A percentile compares a stretch with the other conserved stretches of the same genome.
Conservation (phyloP, 2,113 vertebrate species). For the Myxocyprinus asiaticus region DNA sequence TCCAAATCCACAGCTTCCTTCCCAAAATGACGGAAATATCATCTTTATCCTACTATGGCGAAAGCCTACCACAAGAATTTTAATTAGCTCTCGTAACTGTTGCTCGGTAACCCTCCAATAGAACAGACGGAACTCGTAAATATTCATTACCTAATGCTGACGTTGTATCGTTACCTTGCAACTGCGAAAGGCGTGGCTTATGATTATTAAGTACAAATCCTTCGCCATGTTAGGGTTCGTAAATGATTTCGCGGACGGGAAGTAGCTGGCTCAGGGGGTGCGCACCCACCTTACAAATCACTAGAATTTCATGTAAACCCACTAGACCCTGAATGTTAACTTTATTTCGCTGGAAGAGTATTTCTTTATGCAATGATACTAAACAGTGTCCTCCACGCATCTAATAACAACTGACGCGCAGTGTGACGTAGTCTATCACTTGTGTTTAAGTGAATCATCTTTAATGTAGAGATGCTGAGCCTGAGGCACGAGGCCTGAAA, state of each 20-base stretch:
- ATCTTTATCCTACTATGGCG: neutral
- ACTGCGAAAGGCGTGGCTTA: slow-evolving; percentile 1
- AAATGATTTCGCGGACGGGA: neutral
- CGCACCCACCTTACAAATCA: neutral
- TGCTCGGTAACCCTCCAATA: neutral
- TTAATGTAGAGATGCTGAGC: slow-evolving; percentile 33
- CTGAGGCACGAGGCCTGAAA: slow-evolving; percentile 37
- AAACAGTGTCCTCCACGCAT: neutral
- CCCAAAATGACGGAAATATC: neutral
- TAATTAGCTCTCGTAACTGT: neutral
- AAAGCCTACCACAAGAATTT: neutral
- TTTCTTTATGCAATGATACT: neutral
- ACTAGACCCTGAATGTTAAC: neutral
- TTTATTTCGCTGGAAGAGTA: neutral
- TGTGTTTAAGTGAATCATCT: slow-evolving; percentile 32
- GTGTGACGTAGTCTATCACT: neutral
- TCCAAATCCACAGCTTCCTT: neutral
- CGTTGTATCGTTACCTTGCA: neutral
- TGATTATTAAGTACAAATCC: slow-evolving; percentile 1
- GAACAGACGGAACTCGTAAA: neutral
- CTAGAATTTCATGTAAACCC: neutral
- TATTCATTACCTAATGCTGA: neutral
- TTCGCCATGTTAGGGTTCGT: neutral
- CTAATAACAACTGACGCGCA: neutral
- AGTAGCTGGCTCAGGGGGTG: neutral